These are phyloP conservation scores for Drosophila elegans DNA, from an alignment of 1,140 invertebrate genomes.

Conservation along the genomic window DNA sequence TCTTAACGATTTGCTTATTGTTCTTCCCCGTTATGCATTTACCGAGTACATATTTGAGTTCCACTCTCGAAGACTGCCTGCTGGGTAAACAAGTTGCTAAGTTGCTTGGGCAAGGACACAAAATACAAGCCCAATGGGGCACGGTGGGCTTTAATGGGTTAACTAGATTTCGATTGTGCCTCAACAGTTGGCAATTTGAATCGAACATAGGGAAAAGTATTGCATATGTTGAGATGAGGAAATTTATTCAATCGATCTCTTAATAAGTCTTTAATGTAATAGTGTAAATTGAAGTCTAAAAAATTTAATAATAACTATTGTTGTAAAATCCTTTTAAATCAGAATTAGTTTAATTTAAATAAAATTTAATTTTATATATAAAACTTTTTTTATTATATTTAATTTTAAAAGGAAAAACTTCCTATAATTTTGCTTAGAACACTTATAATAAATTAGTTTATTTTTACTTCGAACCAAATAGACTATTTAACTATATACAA, in stretches of 20 bases:
- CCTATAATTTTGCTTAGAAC: no score
- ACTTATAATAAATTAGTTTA: no score
- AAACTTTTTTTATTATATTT: no score
- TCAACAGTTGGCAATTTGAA: neutral
- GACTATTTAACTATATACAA: no score
- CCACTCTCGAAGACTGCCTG: neutral
- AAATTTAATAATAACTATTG: neutral
- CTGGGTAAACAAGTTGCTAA: neutral
- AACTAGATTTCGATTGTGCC: neutral
- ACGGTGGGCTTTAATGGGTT: neutral
- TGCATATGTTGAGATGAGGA: neutral
- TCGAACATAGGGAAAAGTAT: neutral
- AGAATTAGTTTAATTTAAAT: no score
- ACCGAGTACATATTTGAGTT: conserved; percentile 49
- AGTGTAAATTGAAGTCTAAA: no score
- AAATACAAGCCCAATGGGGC: neutral
- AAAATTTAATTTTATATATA: no score
- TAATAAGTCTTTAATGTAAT: no score
- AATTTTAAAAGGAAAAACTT: no score
- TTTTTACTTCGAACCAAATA: no score
- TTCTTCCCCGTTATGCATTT: conserved; percentile 59
- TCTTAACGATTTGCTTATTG: conserved; percentile 79
- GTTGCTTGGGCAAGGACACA: neutral
- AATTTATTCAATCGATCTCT: neutral
- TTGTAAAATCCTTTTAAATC: no score